phyloP scores from a whole-genome alignment of 2,797 vertebrate genomes.

The Microctenopoma steveboyesi region DNA sequence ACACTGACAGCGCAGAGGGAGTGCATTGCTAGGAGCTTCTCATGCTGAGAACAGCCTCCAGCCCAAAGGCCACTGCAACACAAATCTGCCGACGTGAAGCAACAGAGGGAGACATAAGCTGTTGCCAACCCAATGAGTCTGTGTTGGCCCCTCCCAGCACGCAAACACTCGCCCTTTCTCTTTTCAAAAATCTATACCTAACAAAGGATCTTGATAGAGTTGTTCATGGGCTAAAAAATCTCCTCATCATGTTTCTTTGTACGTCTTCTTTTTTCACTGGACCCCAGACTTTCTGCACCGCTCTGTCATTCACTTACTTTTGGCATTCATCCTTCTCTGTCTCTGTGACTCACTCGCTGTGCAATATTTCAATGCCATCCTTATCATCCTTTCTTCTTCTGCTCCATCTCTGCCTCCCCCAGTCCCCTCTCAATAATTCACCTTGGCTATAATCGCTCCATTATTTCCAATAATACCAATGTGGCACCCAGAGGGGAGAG shows the following conservation, averaged over 20 bases:
- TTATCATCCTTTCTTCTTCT: constrained; percentile 20
- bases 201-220: constrained; percentile 27
- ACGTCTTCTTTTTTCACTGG: not conserved
- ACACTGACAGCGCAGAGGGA: constrained; percentile 63
- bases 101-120: constrained; percentile 38
- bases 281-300: not conserved
- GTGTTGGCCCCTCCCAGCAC: constrained; percentile 7
- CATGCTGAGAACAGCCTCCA: constrained; percentile 72
- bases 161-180: not conserved
- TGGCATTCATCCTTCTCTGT: constrained; percentile 12
- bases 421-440: constrained; percentile 64
- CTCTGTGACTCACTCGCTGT: constrained; percentile 32
- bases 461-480: constrained; percentile 67
- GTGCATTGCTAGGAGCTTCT: constrained; percentile 61
- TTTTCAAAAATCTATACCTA: constrained; percentile 29
- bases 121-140: constrained; percentile 32
- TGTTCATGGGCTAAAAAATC: constrained; percentile 17
- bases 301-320: constrained; percentile 10
- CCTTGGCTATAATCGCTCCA: constrained; percentile 61
- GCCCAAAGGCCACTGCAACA: constrained; percentile 72
- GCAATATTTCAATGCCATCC: constrained; percentile 32
- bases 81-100: constrained; percentile 45
- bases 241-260: not conserved
- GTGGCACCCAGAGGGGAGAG: constrained; percentile 37
- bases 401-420: constrained; percentile 14